Base-by-base conservation (phyloP, 2,113 vertebrate species). In the Macrotis lagotis region DNA sequence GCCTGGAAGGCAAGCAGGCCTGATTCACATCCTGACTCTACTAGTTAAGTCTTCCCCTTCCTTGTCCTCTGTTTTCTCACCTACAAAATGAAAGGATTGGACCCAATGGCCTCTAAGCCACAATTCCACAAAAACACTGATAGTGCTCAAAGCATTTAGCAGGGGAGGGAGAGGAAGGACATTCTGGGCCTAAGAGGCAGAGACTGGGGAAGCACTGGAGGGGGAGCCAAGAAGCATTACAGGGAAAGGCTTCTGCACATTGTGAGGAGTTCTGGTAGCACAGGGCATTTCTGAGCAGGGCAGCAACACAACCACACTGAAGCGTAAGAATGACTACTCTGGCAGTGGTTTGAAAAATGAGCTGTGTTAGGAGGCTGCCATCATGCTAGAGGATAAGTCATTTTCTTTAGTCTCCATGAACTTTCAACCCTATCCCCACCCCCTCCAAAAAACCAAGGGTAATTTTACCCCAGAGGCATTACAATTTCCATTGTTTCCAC, bases 81-180 rank as follows among this genome's bases (percentile, higher is more conserved):
- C 88, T 53, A 91, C 83, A 94, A 96, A 96, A 92, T 11, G 90
- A 53, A 53, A 51, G 51, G 50, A 91, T 0, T 88, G 44, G 25
- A 28, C 53, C 52, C 91, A 0, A 50, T 16, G n/a, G n/a, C 50
- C 51, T 91, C 48, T 89, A 94, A 90, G 94, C 31, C 11, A 59
- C 28, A 37, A 12, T 37, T 5, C 3, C 55, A 66, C 16, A 3
- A 37, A 31, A 37, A 37, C 31, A 37, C 31, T 14, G 31, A 37
- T 37, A 12, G 55, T 14, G 28, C 59, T 66, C 31, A 66, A 37
- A 37, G 59, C 59, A 16, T 4, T 37, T 14, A 37, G 31, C 55
- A 59, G 55, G 55, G 2, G 59, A 53, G 52, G 24, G 25, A 53
- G 52, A 53, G 25, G 25, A 66, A 66, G 55, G 55, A 59, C 55